Evolutionary conservation across 1,140 invertebrate species (phyloP).

Genomic region (Apolygus lucorum): DNA sequence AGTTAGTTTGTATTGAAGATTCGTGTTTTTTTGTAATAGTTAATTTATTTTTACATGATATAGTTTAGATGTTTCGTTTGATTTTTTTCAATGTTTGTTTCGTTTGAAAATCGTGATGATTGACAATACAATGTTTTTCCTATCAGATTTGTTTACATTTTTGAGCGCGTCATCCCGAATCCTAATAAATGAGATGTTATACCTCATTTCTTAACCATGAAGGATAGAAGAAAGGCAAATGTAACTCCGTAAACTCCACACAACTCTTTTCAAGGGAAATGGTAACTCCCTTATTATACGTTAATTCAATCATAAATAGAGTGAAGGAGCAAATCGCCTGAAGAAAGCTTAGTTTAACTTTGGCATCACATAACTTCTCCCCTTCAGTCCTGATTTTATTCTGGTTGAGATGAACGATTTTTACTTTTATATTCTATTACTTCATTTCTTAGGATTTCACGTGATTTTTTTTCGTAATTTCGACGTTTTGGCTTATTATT

Average conservation of each 20-base stretch:
- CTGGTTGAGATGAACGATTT: too few relatives aligned
- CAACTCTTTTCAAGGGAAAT: not conserved
- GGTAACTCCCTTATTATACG: too few relatives aligned
- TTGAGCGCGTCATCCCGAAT: not conserved
- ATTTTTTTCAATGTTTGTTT: not conserved
- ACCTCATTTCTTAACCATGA: not conserved
- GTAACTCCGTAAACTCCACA: too few relatives aligned
- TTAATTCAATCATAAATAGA: too few relatives aligned
- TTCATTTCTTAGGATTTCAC: too few relatives aligned
- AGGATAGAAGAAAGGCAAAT: not conserved
- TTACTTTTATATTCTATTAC: too few relatives aligned
- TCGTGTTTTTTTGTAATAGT: not conserved
- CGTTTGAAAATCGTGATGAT: not conserved
- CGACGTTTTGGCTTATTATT: too few relatives aligned
- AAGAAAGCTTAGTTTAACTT: too few relatives aligned
- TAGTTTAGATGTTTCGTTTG: not conserved
- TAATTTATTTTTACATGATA: not conserved
- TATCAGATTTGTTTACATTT: not conserved
- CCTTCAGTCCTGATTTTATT: too few relatives aligned
- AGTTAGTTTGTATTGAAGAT: not conserved
- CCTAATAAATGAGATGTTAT: not conserved
- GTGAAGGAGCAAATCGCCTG: too few relatives aligned
- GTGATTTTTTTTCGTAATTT: too few relatives aligned
- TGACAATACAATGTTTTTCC: not conserved
- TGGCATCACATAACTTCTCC: too few relatives aligned